A percentile compares a stretch with the other conserved stretches of the same genome.
These are phyloP conservation scores for Tethea ocularis DNA, from an alignment of 2,888 invertebrate genomes.

Conservation along the genomic window DNA sequence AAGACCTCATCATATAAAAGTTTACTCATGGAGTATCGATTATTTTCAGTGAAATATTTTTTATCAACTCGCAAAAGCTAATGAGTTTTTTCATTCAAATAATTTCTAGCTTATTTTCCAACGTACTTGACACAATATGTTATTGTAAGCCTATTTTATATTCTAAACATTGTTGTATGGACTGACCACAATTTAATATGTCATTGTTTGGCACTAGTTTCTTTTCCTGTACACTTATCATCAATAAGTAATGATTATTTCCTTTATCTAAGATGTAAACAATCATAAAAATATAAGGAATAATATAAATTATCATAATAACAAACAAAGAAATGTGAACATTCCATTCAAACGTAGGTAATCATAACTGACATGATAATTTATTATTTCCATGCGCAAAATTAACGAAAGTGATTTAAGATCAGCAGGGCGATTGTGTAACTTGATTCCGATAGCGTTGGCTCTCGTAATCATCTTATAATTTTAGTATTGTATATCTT, in stretches of 20 bases:
- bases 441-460: too few relatives aligned
- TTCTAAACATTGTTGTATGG: constrained; percentile 38
- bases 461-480: too few relatives aligned
- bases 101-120: background rate
- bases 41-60: background rate
- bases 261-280: background rate
- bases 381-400: too few relatives aligned
- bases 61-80: background rate
- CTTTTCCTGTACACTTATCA: background rate
- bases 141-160: background rate
- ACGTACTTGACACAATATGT: background rate
- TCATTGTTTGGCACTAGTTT: background rate
- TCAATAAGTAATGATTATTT: background rate
- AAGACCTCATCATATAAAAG: background rate
- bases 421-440: too few relatives aligned
- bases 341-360: too few relatives aligned
- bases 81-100: constrained; percentile 51
- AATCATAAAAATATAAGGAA: background rate
- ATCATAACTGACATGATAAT: too few relatives aligned
- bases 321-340: background rate
- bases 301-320: background rate
- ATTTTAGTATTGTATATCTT: too few relatives aligned
- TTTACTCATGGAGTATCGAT: background rate
- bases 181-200: background rate
- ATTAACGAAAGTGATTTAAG: too few relatives aligned